Base-by-base conservation (phyloP, 2,797 vertebrate genomes). In the Setipinna tenuifilis region DNA sequence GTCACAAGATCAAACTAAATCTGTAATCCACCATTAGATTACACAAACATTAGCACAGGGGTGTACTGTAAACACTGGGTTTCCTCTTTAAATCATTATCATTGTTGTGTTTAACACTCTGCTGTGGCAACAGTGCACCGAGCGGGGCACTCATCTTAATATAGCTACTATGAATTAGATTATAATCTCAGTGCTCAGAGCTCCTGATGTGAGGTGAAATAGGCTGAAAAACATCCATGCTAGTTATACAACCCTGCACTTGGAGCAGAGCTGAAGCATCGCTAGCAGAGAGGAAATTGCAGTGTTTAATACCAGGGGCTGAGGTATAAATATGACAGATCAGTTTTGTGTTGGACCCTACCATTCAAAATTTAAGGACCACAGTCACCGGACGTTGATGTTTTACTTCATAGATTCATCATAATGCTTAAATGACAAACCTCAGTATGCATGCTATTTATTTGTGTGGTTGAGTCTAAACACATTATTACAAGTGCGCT, bases 11-110 rank as follows among this genome's bases (percentile, higher is more conserved):
- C 71, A 78, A 44, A 44, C 71, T 7, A 35, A 78, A 78, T 44
- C 71, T 78, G 71, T 78, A 78, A 78, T 78, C 71, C 35, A 78
- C 35, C 5, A 44, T 78, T 78, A 78, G 71, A 44, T 78, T 44
- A 78, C 14, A 19, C 71, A 44, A 44, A 78, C 41, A 44, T 78
- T 78, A 41, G 71, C 71, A 21, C 7, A 19, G 71, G 17, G 10
- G 19, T 44, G 12, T 75, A 41, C 68, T 17, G 28, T 75, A 75
- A 75, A 75, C 68, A 75, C 68, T 17, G 28, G 4, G 1, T 35
- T 35, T 75, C 12, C 28, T 12, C 6, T 68, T 68, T 68, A 3
- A 68, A 41, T 35, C 17, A 19, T 35, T 71, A 5, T 14, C 4
- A 31, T 31, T 71, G 28, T 14, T 19, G 17, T 16, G 31, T 35